These are phyloP conservation scores for Nansenia antarctica DNA, from an alignment of 2,113 vertebrate species.

Conservation along the genomic window DNA sequence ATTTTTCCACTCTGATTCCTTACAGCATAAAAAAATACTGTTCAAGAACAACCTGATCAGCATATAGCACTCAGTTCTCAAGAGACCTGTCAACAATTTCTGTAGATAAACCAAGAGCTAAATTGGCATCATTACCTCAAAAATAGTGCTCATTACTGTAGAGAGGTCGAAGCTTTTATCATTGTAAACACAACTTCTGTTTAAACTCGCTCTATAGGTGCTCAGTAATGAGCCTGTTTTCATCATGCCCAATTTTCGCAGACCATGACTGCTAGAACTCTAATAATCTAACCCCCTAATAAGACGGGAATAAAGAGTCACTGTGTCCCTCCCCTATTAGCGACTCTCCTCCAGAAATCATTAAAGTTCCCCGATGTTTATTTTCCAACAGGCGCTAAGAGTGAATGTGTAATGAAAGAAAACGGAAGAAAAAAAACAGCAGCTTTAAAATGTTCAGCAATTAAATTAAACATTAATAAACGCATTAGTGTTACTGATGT, in stretches of 20 bases:
- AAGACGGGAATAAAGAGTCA: conserved; percentile 12
- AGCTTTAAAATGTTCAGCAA: conserved; percentile 44
- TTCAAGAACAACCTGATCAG: too few relatives aligned
- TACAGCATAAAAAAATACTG: too few relatives aligned
- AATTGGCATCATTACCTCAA: conserved; percentile 19
- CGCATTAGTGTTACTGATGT: conserved; percentile 50
- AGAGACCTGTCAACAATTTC: neutral
- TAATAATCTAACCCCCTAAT: conserved; percentile 43
- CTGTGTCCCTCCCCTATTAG: conserved; percentile 40
- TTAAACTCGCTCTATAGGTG: conserved; percentile 27
- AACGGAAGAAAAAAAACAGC: conserved; percentile 51
- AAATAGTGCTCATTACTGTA: conserved; percentile 49
- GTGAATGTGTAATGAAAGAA: conserved; percentile 51
- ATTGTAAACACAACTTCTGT: conserved; percentile 30
- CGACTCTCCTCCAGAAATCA: conserved; percentile 46
- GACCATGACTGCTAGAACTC: conserved; percentile 27
- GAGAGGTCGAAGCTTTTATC: conserved; percentile 54
- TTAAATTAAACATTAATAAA: conserved; percentile 69
- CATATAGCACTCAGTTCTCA: too few relatives aligned
- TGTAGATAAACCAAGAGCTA: neutral
- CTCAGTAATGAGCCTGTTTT: conserved; percentile 14
- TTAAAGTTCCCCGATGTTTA: conserved; percentile 41
- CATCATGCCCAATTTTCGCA: conserved; percentile 23
- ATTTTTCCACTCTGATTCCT: neutral
- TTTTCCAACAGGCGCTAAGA: conserved; percentile 37